Conservation (phyloP, 2,888 invertebrate genomes). For the Nesidiocoris tenuis region DNA sequence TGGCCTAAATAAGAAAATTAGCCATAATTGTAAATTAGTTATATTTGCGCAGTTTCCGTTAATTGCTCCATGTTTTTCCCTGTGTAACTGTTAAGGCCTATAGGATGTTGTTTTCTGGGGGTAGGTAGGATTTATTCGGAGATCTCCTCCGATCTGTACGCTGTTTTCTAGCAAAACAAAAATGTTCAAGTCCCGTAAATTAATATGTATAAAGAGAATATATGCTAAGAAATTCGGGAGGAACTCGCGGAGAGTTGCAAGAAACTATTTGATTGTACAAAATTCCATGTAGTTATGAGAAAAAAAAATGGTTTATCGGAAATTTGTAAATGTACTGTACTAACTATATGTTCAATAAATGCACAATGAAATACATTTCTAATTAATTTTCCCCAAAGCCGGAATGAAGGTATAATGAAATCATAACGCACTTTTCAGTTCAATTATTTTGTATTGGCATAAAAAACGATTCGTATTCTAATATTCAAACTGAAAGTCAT, state of each 20-base stretch:
- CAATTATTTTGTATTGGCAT: neutral
- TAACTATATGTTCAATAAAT: conserved; percentile 42
- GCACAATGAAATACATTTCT: conserved; percentile 22
- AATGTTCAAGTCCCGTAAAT: neutral
- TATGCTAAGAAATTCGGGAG: neutral
- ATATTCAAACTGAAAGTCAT: no score
- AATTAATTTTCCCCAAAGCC: neutral
- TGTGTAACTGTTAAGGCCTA: neutral
- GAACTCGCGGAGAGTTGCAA: neutral
- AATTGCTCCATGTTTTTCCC: neutral
- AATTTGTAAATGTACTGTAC: conserved; percentile 33
- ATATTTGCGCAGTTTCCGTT: no score
- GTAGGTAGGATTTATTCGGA: neutral
- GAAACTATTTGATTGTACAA: conserved; percentile 21
- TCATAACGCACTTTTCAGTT: neutral
- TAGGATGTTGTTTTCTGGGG: neutral
- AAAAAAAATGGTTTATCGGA: conserved; percentile 18
- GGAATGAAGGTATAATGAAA: neutral
- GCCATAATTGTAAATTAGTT: neutral
- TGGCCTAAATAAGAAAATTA: neutral
- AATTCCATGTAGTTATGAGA: conserved; percentile 5
- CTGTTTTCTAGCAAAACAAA: neutral
- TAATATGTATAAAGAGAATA: neutral
- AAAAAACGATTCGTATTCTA: neutral
- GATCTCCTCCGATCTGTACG: neutral